Evolutionary conservation across 2,888 invertebrate genomes (phyloP).

Genomic region (Scaptomyza polygonia): DNA sequence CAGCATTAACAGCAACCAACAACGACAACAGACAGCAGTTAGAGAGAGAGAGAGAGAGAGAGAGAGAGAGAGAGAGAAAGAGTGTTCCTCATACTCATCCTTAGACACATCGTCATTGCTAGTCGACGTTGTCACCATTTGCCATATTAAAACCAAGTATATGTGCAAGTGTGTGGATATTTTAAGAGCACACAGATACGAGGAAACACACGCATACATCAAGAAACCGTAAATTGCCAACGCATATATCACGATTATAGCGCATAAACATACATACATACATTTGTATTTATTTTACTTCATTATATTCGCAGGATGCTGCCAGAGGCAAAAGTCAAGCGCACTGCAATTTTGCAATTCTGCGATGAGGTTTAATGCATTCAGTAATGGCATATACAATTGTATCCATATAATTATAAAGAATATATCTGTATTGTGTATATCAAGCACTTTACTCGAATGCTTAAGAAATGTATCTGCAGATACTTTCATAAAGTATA

Average conservation of each 20-base stretch:
- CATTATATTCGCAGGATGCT: slow-evolving; percentile 48
- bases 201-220: slow-evolving; percentile 21
- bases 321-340: slow-evolving; percentile 21
- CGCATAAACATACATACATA: slow-evolving; percentile 37
- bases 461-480: slow-evolving; percentile 24
- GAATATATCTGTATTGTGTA: background rate
- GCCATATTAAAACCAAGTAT: slow-evolving; percentile 63
- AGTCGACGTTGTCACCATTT: slow-evolving; percentile 65
- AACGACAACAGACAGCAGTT: slow-evolving; percentile 23
- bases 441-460: slow-evolving; percentile 12
- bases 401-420: background rate
- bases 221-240: slow-evolving; percentile 71
- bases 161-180: slow-evolving; percentile 17
- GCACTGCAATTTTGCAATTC: slow-evolving; percentile 44
- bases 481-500: background rate
- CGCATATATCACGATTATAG: slow-evolving; percentile 74
- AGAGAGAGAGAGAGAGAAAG: slow-evolving; percentile 20
- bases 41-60: slow-evolving; percentile 41
- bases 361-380: slow-evolving; percentile 36
- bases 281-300: slow-evolving; percentile 72
- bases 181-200: slow-evolving; percentile 37
- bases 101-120: slow-evolving; percentile 35
- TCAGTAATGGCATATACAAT: slow-evolving; percentile 27
- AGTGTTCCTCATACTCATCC: slow-evolving; percentile 13
- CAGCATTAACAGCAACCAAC: slow-evolving; percentile 29